Conservation (phyloP, 2,113 vertebrate genomes). For the Hemibagrus wyckioides region DNA sequence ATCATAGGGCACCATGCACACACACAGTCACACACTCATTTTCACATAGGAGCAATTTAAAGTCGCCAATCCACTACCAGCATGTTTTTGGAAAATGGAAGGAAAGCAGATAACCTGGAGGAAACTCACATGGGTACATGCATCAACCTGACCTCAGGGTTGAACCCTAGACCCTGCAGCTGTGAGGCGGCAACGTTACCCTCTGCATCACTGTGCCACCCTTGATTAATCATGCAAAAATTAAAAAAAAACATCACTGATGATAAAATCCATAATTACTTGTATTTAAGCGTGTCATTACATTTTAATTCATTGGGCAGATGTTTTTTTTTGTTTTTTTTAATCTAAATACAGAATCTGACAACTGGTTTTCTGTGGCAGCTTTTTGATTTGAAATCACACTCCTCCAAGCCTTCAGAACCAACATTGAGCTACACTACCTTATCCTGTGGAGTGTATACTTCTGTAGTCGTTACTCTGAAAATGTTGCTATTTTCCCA, state of each 20-base stretch:
- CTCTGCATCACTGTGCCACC: neutral
- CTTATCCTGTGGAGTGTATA: neutral
- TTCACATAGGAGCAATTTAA: neutral
- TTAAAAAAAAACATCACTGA: neutral
- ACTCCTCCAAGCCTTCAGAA: neutral
- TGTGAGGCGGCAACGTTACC: neutral
- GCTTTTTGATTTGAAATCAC: neutral
- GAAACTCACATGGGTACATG: neutral
- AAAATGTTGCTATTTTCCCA: constrained; percentile 21
- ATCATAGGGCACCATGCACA: neutral
- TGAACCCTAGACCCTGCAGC: neutral
- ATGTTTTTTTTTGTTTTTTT: neutral
- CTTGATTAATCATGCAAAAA: neutral
- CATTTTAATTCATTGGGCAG: neutral
- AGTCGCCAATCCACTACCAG: neutral
- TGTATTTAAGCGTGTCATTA: neutral
- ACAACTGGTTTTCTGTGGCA: neutral
- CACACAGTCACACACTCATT: neutral
- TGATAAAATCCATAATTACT: neutral
- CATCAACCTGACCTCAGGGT: neutral
- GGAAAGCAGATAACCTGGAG: neutral
- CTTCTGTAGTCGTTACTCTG: neutral
- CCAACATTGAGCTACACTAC: neutral
- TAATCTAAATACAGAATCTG: neutral
- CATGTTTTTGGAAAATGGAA: neutral